Base-by-base conservation (phyloP, 1,140 invertebrate species). In the Bombus consobrinus region DNA sequence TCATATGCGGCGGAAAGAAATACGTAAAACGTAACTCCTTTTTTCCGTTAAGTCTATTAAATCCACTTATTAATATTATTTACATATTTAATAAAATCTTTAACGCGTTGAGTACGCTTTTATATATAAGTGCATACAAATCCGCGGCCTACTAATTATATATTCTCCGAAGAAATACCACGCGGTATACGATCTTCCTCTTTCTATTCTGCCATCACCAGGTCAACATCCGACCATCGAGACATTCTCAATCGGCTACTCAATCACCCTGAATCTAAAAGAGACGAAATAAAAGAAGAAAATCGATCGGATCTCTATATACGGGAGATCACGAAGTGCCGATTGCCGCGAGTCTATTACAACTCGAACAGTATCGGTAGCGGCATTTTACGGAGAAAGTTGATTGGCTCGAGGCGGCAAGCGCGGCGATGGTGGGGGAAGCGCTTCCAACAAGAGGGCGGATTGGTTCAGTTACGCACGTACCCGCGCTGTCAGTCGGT, bases 401-500 rank as follows among this genome's bases (percentile, higher is more conserved):
- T 68, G 81, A 78, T 83, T 83, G 74, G 81, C 74, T 83, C 59
- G 34, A 64, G 73, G 73, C 62, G 34, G 28, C 9, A 43, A 47
- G 15, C n/a, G 41, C n/a, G 9, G 25, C 1, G 15, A 37, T 53
- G n/a, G 79, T 15, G 37, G 57, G 59, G 32, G 9, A 12, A 6
- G 34, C 1, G 25, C 28, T 28, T 66, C 22, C 43, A 59, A 79
- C 32, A 73, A 39, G 57, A 34, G 76, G 22, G 53, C n/a, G 37
- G 77, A 83, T 41, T 66, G 57, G 64, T 25, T 47, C 47, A 34
- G 75, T 3, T 22, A 47, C 71, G 72, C 64, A 85, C 81, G 76
- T 86, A 82, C 15, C 39, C 77, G 89, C 78, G 72, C 75, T 81
- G 72, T 89, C 90, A 91, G 89, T 91, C 82, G 86, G 90, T 87